Base-by-base conservation (phyloP, 2,113 vertebrate species). In the Apeltes quadracus region DNA sequence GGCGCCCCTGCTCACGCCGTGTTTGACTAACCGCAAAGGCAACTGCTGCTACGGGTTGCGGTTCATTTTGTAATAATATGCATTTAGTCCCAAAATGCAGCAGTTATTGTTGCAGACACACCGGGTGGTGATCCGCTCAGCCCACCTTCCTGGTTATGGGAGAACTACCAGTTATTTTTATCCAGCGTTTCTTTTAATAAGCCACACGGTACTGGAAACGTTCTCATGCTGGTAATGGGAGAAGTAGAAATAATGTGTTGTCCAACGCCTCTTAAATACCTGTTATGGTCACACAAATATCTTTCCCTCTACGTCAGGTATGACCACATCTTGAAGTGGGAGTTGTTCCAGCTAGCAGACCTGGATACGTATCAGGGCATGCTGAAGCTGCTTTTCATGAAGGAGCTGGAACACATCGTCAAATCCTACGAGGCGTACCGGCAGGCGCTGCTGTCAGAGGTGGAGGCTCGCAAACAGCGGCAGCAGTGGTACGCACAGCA, bases 301-400 rank as follows among this genome's bases (percentile, higher is more conserved):
- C 39, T 74, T 62, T 59, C 61, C 23, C n/a, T n/a, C 11, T 3
- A 22, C 61, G 4, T 62, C 91, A 99, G 97, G 86, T 99, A 99
- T 3, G 98, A 99, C 88, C 97, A 99, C 93, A 99, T 99, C 89
- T 87, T 99, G 72, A 99, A 99, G 92, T 99, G 98, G 98, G 98
- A 98, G 88, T 92, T 99, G 84, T 99, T 99, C 94, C 98, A 99
- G 92, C 92, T 99, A 88, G 97, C 96, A 0, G 98, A 99, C 90
- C 86, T 99, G 92, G 98, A 99, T 90, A 98, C 97, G 0, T 99
- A 99, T 89, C 98, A 99, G 94, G 97, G 97, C 11, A 98, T 99
- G 96, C 91, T 99, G 83, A 98, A 98, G 94, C 93, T 99, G 92
- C 96, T 99, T 48, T 99, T 99, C 91, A 99, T 98, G 98, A 99